These are phyloP conservation scores for Chaenodraco wilsoni DNA, from an alignment of 2,797 vertebrate species.

Conservation along the genomic window DNA sequence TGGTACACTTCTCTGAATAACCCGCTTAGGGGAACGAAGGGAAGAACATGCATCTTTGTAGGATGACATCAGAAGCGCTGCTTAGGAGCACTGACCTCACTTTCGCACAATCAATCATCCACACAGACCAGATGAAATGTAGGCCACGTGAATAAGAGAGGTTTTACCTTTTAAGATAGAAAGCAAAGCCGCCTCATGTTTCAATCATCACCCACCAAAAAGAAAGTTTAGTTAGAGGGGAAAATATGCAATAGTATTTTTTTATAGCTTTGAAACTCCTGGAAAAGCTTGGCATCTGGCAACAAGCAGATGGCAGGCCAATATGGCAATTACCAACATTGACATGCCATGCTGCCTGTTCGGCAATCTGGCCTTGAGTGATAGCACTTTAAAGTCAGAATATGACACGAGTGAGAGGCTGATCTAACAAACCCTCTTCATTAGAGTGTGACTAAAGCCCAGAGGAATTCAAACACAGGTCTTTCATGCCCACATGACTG, in stretches of 20 bases:
- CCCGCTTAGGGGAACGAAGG: constrained; percentile 54
- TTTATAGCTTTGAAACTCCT: constrained; percentile 62
- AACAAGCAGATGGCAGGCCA: constrained; percentile 69
- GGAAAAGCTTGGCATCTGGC: constrained; percentile 68
- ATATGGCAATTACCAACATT: constrained; percentile 70
- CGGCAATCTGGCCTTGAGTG: constrained; percentile 71
- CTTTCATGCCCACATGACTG: constrained; percentile 67
- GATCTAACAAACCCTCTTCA: constrained; percentile 71
- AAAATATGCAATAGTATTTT: constrained; percentile 41
- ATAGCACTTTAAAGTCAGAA: constrained; percentile 73
- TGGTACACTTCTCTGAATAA: constrained; percentile 58
- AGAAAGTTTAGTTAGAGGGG: constrained; percentile 41
- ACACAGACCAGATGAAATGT: constrained; percentile 50
- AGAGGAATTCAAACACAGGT: constrained; percentile 71
- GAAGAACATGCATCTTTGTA: constrained; percentile 73
- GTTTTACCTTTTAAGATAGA: constrained; percentile 73
- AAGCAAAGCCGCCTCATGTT: constrained; percentile 53
- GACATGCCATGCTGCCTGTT: constrained; percentile 65
- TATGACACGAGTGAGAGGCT: constrained; percentile 62
- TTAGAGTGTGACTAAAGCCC: constrained; percentile 75
- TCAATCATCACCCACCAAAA: constrained; percentile 66
- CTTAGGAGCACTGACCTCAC: constrained; percentile 74
- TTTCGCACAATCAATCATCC: constrained; percentile 75
- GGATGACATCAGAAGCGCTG: constrained; percentile 76
- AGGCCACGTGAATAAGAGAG: constrained; percentile 43